phyloP scores from a whole-genome alignment of 2,797 vertebrate genomes.

The Dromococcyx pavoninus region DNA sequence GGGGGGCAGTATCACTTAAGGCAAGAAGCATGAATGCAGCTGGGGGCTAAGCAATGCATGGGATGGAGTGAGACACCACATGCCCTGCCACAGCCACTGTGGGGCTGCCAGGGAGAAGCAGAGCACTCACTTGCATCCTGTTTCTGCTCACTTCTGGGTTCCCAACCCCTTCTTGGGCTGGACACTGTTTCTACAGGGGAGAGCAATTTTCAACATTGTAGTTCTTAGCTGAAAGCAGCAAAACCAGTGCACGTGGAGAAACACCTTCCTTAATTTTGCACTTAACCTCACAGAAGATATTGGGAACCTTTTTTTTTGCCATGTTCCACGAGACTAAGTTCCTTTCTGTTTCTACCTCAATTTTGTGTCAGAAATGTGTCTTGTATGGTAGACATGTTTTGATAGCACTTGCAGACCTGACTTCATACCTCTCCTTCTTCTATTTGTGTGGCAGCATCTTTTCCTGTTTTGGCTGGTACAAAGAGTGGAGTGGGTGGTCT shows the following conservation, averaged over 20 bases:
- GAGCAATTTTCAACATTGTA: neutral
- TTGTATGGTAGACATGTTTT: neutral
- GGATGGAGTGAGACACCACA: neutral
- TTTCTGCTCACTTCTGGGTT: neutral
- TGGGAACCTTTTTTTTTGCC: neutral
- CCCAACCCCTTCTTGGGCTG: neutral
- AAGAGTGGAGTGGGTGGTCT: constrained; percentile 89
- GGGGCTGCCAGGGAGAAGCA: neutral
- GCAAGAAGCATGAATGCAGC: neutral
- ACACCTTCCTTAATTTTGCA: neutral
- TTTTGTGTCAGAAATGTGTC: neutral
- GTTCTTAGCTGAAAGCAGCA: neutral
- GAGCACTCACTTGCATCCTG: neutral
- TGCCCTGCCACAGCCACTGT: neutral
- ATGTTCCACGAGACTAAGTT: neutral
- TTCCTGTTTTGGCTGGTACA: constrained; percentile 90
- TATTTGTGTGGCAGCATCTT: constrained; percentile 89
- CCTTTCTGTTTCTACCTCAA: neutral
- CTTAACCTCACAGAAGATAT: neutral
- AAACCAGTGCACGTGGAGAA: neutral
- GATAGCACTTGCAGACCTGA: neutral
- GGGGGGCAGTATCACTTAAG: neutral
- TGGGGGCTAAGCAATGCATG: neutral
- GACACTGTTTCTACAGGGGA: neutral
- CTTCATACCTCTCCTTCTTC: constrained; percentile 90